Evolutionary conservation across 1,140 invertebrate species (phyloP).

Genomic region (Riptortus pedestris): DNA sequence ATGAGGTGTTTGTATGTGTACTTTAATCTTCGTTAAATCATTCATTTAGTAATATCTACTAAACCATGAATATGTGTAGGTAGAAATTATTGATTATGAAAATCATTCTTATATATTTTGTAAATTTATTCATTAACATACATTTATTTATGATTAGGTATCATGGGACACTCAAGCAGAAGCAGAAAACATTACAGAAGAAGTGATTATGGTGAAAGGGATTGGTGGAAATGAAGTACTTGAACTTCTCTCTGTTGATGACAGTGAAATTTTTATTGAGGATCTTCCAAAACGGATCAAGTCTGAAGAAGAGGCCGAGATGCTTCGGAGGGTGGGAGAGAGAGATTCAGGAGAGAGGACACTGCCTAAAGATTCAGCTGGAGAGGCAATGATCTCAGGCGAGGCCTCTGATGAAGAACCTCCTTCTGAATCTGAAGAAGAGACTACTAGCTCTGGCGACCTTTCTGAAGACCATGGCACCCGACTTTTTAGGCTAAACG

Average conservation of each 20-base stretch:
- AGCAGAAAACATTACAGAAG: slow-evolving; percentile 23
- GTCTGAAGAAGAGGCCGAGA: slow-evolving; percentile 20
- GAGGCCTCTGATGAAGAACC: slow-evolving; percentile 30
- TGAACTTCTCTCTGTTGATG: slow-evolving; percentile 21
- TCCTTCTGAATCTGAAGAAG: slow-evolving; percentile 6
- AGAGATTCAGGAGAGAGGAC: background rate
- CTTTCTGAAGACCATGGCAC: slow-evolving; percentile 2
- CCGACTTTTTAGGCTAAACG: background rate
- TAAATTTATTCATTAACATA: no score
- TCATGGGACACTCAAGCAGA: slow-evolving; percentile 9
- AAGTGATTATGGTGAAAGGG: slow-evolving; percentile 25
- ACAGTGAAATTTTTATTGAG: slow-evolving; percentile 23
- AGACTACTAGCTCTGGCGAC: background rate
- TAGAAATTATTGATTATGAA: no score
- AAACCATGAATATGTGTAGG: no score
- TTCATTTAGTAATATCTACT: no score
- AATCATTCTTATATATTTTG: no score
- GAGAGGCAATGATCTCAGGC: slow-evolving; percentile 32
- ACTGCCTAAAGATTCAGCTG: slow-evolving; percentile 31
- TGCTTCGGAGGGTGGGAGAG: slow-evolving; percentile 24
- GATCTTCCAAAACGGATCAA: slow-evolving; percentile 10
- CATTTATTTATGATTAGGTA: background rate
- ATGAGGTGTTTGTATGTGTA: no score
- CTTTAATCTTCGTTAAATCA: no score
- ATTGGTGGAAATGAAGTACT: slow-evolving; percentile 21